Conservation (phyloP, 2,888 invertebrate species). For the Hydroisotoma schaefferi region DNA sequence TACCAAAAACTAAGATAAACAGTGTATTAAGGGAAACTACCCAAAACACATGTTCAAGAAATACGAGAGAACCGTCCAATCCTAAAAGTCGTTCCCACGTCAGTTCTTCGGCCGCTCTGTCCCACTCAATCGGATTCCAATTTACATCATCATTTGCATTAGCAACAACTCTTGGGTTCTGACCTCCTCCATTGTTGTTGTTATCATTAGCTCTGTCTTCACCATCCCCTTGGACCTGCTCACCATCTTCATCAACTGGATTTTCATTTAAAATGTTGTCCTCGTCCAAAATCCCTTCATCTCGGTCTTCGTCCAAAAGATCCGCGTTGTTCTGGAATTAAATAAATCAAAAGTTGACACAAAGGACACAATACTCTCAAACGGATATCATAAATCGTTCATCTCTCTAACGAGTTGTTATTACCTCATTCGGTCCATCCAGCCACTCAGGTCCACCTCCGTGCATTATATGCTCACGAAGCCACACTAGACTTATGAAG, state of each 20-base stretch:
- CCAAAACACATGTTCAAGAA: conserved; percentile 99
- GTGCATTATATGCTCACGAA: conserved; percentile 94
- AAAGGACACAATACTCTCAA: neutral
- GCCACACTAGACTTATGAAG: conserved; percentile 95
- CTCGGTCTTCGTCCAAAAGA: conserved; percentile 44
- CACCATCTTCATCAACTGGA: conserved; percentile 31
- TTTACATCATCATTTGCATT: conserved; percentile 67
- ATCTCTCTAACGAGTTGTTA: neutral
- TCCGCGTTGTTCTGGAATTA: conserved; percentile 17
- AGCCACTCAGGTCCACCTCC: conserved; percentile 98
- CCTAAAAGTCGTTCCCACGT: conserved; percentile 97
- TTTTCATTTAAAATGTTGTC: conserved; percentile 32
- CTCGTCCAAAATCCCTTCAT: conserved; percentile 33
- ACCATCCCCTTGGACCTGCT: conserved; percentile 27
- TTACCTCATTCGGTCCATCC: conserved; percentile 54
- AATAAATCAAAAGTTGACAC: neutral
- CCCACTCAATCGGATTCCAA: conserved; percentile 99
- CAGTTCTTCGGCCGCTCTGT: conserved; percentile 91
- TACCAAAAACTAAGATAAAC: conserved; percentile 87
- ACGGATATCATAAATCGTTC: neutral
- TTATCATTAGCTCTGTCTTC: conserved; percentile 30
- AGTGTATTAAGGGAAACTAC: conserved; percentile 94
- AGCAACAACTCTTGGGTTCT: conserved; percentile 15
- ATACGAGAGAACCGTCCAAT: conserved; percentile 92
- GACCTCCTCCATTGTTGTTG: conserved; percentile 39